Base-by-base conservation (phyloP, 2,888 invertebrate genomes). In the Malacosoma neustria region DNA sequence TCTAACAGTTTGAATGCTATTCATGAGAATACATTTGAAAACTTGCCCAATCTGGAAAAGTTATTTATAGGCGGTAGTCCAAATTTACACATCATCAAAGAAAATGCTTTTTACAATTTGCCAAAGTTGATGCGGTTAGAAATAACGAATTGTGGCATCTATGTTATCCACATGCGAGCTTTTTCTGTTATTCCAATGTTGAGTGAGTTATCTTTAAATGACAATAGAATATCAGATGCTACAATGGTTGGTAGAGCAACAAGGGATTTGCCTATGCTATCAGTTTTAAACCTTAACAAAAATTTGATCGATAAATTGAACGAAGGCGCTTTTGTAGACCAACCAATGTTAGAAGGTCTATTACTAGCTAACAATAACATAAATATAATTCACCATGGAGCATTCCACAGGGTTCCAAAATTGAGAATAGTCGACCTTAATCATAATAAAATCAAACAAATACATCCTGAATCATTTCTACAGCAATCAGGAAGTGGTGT, bases 391-490 rank as follows among this genome's bases (percentile, higher is more conserved):
- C 90, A 91, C 43, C 91, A 93, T 54, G 94, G 94, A 1, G 92
- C 95, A 2, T 94, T 96, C 59, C 91, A 95, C 53, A 87, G 93
- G 50, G 90, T 94, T 1, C 93, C 94, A 0, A 89, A 89, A 43
- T 67, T 95, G 40, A 89, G 90, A 54, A 88, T 88, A 11, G 86
- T 95, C 9, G 92, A 94, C 65, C 75, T 96, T 44, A 94, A 93
- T 61, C 89, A 91, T 49, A 96, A 96, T 63, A 85, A 88, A 37
- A 89, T 96, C 33, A 88, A 89, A 36, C 89, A 92, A 53, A 90
- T 96, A 35, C 94, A 95, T 52, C 92, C 94, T 0, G 93, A 94
- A 66, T 93, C 94, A 38, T 93, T 95, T 70, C 72, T 93, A 11
- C 93, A 92, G 57, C 88, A 91, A 42, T 91, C 91, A 0, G 90